Conservation (phyloP, 2,888 invertebrate genomes). For the Drosophila conformis region DNA sequence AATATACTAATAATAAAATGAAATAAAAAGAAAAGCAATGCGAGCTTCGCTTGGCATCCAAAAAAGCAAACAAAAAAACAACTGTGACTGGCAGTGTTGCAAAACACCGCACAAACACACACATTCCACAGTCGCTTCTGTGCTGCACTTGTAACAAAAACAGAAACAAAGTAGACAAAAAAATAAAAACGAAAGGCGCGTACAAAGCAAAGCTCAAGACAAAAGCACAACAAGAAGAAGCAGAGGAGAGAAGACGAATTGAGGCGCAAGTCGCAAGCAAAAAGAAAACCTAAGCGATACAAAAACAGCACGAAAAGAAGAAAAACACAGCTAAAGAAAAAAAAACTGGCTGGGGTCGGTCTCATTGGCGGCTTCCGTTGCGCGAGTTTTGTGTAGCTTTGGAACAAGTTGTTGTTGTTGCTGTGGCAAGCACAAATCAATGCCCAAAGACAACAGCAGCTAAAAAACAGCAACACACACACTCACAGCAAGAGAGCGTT, state of each 20-base stretch:
- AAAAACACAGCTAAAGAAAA: constrained; percentile 29
- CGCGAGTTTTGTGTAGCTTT: constrained; percentile 56
- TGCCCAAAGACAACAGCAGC: constrained; percentile 46
- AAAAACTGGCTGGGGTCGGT: constrained; percentile 61
- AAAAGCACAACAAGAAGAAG: constrained; percentile 38
- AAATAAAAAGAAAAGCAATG: constrained; percentile 11
- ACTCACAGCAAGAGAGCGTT: constrained; percentile 50
- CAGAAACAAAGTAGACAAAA: constrained; percentile 15
- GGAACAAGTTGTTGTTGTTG: constrained; percentile 58
- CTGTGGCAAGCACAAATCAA: constrained; percentile 67
- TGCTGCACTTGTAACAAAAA: constrained; percentile 63
- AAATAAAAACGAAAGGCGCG: constrained; percentile 58
- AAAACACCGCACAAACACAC: constrained; percentile 41
- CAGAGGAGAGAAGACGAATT: constrained; percentile 28
- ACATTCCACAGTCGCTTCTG: constrained; percentile 46
- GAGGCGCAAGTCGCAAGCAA: constrained; percentile 13
- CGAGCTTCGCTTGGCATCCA: constrained; percentile 1
- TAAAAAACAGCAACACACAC: constrained; percentile 4
- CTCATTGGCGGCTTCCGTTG: constrained; percentile 78
- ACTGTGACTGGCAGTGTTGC: constrained; percentile 57
- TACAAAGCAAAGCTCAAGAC: constrained; percentile 67
- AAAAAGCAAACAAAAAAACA: constrained; percentile 10
- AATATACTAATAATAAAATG: constrained; percentile 4
- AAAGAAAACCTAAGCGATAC: constrained; percentile 43
- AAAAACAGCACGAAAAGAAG: constrained; percentile 11